Evolutionary conservation across 2,113 vertebrate species (phyloP).

Genomic region (Myrmecobius fasciatus): DNA sequence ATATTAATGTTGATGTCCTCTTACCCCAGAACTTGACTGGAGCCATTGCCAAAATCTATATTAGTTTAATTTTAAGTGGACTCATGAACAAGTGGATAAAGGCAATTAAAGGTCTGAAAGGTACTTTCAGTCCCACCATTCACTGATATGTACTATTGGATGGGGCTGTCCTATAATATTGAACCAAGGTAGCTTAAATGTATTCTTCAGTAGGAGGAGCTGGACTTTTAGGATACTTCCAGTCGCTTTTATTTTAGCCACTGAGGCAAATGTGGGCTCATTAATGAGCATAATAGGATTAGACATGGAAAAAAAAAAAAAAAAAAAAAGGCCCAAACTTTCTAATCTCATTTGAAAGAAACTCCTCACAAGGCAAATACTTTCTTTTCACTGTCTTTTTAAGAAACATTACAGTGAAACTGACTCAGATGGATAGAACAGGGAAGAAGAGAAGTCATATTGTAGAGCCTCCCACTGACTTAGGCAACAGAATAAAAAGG

Average conservation of each 20-base stretch:
- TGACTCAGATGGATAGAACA: slow-evolving; percentile 76
- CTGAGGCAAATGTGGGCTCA: slow-evolving; percentile 76
- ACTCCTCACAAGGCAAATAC: slow-evolving; percentile 72
- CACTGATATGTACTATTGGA: neutral
- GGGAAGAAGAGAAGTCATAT: slow-evolving; percentile 73
- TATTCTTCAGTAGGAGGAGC: slow-evolving; percentile 71
- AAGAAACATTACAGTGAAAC: slow-evolving; percentile 63
- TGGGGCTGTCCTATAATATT: slow-evolving; percentile 53
- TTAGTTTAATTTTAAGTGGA: slow-evolving; percentile 75
- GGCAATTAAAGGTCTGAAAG: neutral
- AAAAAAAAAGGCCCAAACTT: slow-evolving; percentile 75
- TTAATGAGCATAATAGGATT: slow-evolving; percentile 81
- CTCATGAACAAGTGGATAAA: slow-evolving; percentile 54
- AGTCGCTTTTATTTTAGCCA: slow-evolving; percentile 76
- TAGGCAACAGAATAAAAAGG: slow-evolving; percentile 62
- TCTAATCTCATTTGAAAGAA: slow-evolving; percentile 79
- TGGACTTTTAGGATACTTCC: slow-evolving; percentile 70
- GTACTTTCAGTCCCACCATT: neutral
- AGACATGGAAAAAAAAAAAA: slow-evolving; percentile 77
- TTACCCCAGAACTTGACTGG: slow-evolving; percentile 69
- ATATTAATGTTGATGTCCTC: slow-evolving; percentile 70
- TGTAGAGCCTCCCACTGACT: slow-evolving; percentile 71
- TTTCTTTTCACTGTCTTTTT: slow-evolving; percentile 74
- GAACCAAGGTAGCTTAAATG: slow-evolving; percentile 51
- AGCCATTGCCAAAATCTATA: slow-evolving; percentile 72